These are phyloP conservation scores for Esperia sulphurella DNA, from an alignment of 2,888 invertebrate species.

Conservation along the genomic window DNA sequence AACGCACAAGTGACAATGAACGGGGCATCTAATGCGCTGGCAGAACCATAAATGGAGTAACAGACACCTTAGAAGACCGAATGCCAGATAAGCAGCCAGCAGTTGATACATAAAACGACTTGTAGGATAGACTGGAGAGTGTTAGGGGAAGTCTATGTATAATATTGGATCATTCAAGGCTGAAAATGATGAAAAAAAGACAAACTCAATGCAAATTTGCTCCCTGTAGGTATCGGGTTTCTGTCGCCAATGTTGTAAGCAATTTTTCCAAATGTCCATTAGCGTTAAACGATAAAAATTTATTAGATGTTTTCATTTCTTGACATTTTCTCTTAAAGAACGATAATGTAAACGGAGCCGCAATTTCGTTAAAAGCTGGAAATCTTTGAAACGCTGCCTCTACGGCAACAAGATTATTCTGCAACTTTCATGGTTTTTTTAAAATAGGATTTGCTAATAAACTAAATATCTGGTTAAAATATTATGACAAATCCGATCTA, in stretches of 20 bases:
- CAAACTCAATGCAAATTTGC: neutral
- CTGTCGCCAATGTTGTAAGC: neutral
- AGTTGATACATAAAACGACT: too few species aligned
- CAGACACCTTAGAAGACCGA: too few species aligned
- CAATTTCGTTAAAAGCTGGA: constrained; percentile 22
- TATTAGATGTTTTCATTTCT: constrained; percentile 25
- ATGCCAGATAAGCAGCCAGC: too few species aligned
- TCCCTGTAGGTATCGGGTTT: constrained; percentile 1
- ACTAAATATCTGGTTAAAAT: too few species aligned
- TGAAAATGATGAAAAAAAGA: neutral
- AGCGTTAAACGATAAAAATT: constrained; percentile 24
- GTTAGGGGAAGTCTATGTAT: too few species aligned
- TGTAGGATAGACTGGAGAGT: too few species aligned
- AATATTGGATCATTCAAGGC: too few species aligned
- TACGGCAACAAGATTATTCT: neutral
- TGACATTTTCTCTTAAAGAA: constrained; percentile 12
- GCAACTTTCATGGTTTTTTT: neutral
- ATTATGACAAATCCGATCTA: too few species aligned
- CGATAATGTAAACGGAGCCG: constrained; percentile 16
- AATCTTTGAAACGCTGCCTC: neutral
- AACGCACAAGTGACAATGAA: too few species aligned
- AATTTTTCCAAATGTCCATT: constrained; percentile 19
- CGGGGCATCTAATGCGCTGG: too few species aligned
- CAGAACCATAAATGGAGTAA: too few species aligned
- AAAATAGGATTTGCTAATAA: too few species aligned